Conservation (phyloP, 2,113 vertebrate genomes). For the Melospiza georgiana region DNA sequence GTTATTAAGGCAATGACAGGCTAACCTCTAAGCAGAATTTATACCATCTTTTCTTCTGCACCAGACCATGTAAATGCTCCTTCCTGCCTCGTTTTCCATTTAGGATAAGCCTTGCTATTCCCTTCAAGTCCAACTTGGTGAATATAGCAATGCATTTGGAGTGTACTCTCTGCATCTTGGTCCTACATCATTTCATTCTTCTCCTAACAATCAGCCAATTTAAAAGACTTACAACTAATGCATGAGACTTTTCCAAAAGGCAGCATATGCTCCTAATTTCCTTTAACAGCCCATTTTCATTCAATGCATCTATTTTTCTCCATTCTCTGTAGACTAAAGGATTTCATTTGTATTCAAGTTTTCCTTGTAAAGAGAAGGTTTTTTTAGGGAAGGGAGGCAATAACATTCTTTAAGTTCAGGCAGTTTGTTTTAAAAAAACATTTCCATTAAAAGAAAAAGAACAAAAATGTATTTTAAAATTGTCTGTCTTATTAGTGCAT, state of each 20-base stretch:
- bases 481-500: constrained; percentile 15
- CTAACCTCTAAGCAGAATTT: neutral
- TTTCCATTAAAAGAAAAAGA: constrained; percentile 14
- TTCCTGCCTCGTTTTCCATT: neutral
- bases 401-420: constrained; percentile 13
- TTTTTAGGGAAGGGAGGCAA: neutral
- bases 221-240: constrained; percentile 37
- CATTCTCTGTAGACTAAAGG: constrained; percentile 10
- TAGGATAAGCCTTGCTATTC: neutral
- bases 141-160: neutral
- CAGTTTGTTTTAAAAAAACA: constrained; percentile 39
- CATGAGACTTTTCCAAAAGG: constrained; percentile 18
- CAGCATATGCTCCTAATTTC: constrained; percentile 44
- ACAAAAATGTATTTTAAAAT: constrained; percentile 5
- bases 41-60: neutral
- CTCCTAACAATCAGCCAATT: neutral
- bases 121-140: neutral
- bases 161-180: neutral
- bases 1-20: neutral
- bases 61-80: neutral
- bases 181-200: neutral
- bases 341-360: constrained; percentile 42
- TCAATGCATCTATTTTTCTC: constrained; percentile 32
- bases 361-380: neutral
- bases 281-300: constrained; percentile 50